Evolutionary conservation across 2,888 invertebrate genomes (phyloP), one percentile per base, ranked within the genome.

Genomic region (Drosophila picticornis): DNA sequence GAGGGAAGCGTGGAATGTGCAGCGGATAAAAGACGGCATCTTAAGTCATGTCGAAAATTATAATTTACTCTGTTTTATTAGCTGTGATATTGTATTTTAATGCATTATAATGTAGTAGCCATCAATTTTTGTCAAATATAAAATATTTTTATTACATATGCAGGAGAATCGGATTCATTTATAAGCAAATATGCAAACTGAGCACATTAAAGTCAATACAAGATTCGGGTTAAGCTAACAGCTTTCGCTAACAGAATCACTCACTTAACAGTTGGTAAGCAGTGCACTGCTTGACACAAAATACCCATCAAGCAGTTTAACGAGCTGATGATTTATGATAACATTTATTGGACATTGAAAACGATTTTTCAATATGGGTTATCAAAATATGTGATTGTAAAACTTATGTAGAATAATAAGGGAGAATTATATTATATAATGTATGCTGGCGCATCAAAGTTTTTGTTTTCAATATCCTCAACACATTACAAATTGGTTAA

Each of bases 331-430:
- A 59, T 7, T 46, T 58, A 38, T 22, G 27, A 16, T 11, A 27
- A 16, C 38, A 1, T n/a, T 25, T 31, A 31, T 40, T 32, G 96
- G 1, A 48, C 19, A 19, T 32, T 55, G 16, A 53, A 25, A 53
- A 34, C 34, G 16, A 25, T 34, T 53, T 53, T 43, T 46, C 25
- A 16, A 11, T 43, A 16, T 16, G 22, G 22, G 13, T 9, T 7
- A 46, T 9, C 9, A 46, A 16, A 25, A 22, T 43, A 43, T 5
- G 2, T 22, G 11, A 43, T 43, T 43, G 22, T 43, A 5, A 22
- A 5, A 22, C 4, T 22, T n/a, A 40, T n/a, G n/a, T n/a, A 4
- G 10, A 10, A 10, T n/a, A 40, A 40, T 4, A 4, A 1, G 9
- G n/a, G 34, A 13, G 1, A 34, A 34, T 34, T 32, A 32, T 19